These are phyloP conservation scores for Gulo gulo DNA, from an alignment of 2,113 vertebrate species.

Conservation along the genomic window DNA sequence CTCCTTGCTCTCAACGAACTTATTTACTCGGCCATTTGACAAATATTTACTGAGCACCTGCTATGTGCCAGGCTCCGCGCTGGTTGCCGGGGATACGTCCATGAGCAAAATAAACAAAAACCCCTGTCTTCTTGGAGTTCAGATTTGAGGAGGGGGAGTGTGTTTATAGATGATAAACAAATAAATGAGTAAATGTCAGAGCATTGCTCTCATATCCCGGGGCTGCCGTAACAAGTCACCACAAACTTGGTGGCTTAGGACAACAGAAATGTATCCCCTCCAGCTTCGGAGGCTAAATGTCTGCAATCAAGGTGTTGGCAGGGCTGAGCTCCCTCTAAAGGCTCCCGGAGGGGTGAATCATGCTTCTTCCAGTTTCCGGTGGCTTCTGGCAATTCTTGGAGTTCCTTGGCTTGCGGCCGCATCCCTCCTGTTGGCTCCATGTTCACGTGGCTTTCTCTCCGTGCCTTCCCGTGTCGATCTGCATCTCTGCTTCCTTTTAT, in stretches of 20 bases:
- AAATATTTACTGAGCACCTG: background rate
- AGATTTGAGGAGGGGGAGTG: background rate
- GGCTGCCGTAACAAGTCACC: background rate
- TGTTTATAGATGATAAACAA: background rate
- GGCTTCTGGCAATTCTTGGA: background rate
- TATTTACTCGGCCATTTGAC: background rate
- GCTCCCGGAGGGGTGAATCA: background rate
- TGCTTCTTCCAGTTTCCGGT: background rate
- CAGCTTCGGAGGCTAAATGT: background rate
- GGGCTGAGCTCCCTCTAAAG: background rate
- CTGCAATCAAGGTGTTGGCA: background rate
- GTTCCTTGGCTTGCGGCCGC: background rate
- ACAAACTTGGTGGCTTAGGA: background rate
- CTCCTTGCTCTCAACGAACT: background rate
- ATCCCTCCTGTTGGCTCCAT: background rate
- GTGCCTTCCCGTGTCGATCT: background rate
- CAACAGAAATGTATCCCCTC: background rate
- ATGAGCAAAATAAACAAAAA: background rate
- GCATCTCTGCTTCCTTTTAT: background rate
- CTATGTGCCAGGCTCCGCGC: background rate
- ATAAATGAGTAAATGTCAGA: background rate
- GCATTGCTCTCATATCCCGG: background rate
- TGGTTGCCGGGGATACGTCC: background rate
- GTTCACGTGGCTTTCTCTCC: background rate
- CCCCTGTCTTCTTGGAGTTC: background rate